Evolutionary conservation across 2,888 invertebrate species (phyloP), one percentile per base, ranked within the genome.

Genomic region (Archaeoteleia sp.): DNA sequence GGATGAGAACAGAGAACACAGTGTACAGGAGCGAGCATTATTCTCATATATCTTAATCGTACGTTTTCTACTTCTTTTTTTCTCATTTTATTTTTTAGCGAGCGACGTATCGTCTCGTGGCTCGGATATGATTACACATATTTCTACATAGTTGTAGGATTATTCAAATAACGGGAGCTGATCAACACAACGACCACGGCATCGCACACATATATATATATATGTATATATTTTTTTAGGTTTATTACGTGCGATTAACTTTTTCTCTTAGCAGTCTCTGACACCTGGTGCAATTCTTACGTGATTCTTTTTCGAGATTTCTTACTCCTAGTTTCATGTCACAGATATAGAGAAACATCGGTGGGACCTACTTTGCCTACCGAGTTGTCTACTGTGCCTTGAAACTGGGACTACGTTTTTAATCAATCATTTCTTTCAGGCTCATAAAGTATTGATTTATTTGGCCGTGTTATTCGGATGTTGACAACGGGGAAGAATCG

Each of bases 81-180:
- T 51, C 40, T 5, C 20, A 32, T 55, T 68, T 20, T 5, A 20
- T 5, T 68, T 46, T 55, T 35, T 49, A 67, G 45, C 43, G 76
- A 78, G 76, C 76, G 67, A 77, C 78, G 76, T 75, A 74, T 71
- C 74, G 79, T 82, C 79, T 84, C 79, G 79, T 87, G 89, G 88
- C 88, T 89, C 88, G 88, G 89, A 89, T 89, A 89, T 89, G 89
- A 88, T 88, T 46, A 20, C 30, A 86, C 83, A 85, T 83, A 84
- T 78, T 75, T 78, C 60, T 74, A 71, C 77, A 68, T 78, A 75
- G 85, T 87, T 87, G 85, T 88, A 88, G 88, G 88, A 87, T 88
- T 88, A 87, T 87, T 87, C 87, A 87, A 87, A 86, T 60, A 69
- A 73, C 63, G 71, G 74, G 71, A 74, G 67, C 73, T 73, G 72